Evolutionary conservation across 2,888 invertebrate genomes (phyloP).

Genomic region (Deilephila elpenor): DNA sequence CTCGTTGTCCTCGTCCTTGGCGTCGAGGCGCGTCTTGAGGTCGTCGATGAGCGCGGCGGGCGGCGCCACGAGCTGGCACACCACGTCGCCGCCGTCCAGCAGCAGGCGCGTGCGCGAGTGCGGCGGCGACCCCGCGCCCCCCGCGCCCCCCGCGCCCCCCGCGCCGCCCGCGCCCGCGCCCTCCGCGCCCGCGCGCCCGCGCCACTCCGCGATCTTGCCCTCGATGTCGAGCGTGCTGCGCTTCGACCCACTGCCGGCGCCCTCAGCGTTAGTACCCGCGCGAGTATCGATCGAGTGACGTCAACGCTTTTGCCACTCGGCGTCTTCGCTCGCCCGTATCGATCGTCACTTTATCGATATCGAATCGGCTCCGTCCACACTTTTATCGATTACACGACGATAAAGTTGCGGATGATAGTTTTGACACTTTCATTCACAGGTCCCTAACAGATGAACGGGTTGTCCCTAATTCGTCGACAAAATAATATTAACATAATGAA

Average conservation of each 20-base stretch:
- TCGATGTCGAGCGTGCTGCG: constrained; percentile 82
- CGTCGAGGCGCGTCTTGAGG: constrained; percentile 75
- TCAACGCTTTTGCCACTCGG: background rate
- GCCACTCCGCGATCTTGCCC: constrained; percentile 81
- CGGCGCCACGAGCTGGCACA: constrained; percentile 70
- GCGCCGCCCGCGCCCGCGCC: constrained; percentile 49
- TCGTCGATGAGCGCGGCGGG: constrained; percentile 72
- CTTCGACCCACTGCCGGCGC: constrained; percentile 69
- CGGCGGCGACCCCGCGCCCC: constrained; percentile 35
- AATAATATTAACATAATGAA: constrained; percentile 38
- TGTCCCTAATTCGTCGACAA: constrained; percentile 31
- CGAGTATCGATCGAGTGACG: constrained; percentile 18
- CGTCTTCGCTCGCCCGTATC: background rate
- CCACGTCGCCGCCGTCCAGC: constrained; percentile 68
- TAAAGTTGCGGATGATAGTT: constrained; percentile 1
- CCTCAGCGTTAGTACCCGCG: constrained; percentile 7
- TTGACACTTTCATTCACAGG: background rate
- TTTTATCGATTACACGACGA: constrained; percentile 15
- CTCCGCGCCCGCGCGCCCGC: constrained; percentile 61
- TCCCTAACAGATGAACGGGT: constrained; percentile 28
- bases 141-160: constrained; percentile 30
- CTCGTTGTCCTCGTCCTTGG: constrained; percentile 79
- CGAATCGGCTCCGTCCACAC: background rate
- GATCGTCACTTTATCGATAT: constrained; percentile 22
- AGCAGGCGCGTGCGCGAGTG: constrained; percentile 58